Evolutionary conservation across 2,113 vertebrate species (phyloP).

Genomic region (Corythornis madagascariensis): DNA sequence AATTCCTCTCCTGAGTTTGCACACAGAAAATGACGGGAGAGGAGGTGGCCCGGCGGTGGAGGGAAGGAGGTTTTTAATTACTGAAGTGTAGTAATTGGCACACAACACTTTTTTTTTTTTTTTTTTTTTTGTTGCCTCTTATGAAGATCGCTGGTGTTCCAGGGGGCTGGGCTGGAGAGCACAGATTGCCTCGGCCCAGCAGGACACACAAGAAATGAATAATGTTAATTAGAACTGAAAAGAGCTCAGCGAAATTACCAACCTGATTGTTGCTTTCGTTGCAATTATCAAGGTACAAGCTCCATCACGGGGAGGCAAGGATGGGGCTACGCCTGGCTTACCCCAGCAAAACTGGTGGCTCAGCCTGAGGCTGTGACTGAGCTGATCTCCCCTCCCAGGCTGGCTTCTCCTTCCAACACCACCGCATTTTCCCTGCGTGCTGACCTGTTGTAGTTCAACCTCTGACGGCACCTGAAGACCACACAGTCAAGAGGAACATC

Average conservation of each 20-base stretch:
- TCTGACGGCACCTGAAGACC: too few species aligned
- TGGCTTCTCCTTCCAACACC: not conserved
- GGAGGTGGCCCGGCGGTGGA: constrained; percentile 22
- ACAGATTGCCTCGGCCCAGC: constrained; percentile 66
- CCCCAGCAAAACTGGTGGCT: not conserved
- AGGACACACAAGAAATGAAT: constrained; percentile 67
- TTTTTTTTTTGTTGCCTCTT: constrained; percentile 18
- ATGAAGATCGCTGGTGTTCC: constrained; percentile 46
- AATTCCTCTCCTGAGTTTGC: not conserved
- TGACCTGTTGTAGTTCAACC: too few species aligned
- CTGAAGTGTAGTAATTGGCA: constrained; percentile 33
- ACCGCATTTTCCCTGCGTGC: not conserved
- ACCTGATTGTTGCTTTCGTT: constrained; percentile 29
- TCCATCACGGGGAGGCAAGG: not conserved
- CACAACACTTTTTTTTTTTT: constrained; percentile 16
- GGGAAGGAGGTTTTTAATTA: constrained; percentile 37
- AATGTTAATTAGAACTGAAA: constrained; percentile 72
- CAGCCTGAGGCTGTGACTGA: not conserved
- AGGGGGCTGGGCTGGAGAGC: constrained; percentile 47
- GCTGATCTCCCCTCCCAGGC: not conserved
- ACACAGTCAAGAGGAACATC: too few species aligned
- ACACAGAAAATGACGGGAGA: not conserved
- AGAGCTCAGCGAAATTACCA: constrained; percentile 57
- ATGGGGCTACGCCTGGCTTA: not conserved
- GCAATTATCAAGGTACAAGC: constrained; percentile 37